phyloP scores from a whole-genome alignment of 1,140 invertebrate species.

The Bombus pascuorum region DNA sequence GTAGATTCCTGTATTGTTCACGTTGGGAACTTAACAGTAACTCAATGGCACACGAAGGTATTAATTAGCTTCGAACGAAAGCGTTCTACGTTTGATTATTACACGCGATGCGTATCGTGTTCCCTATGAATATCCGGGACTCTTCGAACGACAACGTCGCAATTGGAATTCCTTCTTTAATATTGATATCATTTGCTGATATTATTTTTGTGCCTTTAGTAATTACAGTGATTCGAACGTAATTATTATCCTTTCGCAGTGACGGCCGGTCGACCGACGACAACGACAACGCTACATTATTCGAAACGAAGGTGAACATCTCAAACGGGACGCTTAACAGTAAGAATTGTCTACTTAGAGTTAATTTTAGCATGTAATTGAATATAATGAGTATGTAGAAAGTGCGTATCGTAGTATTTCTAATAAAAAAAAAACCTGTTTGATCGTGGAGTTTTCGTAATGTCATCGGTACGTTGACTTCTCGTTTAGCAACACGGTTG shows the following conservation, averaged over 20 bases:
- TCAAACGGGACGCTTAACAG: conserved; percentile 56
- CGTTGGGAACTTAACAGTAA: conserved; percentile 47
- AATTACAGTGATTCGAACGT: conserved; percentile 4
- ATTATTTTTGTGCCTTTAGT: background rate
- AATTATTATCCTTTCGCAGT: background rate
- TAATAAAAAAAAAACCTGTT: conserved; percentile 25
- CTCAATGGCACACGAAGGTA: conserved; percentile 52
- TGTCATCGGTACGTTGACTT: conserved; percentile 18
- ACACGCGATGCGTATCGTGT: conserved; percentile 3
- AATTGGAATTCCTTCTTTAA: background rate
- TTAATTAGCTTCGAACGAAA: conserved; percentile 43
- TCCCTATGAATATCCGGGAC: background rate
- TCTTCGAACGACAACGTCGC: background rate
- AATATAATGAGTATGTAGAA: conserved; percentile 51
- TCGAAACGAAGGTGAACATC: conserved; percentile 36
- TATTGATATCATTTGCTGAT: background rate
- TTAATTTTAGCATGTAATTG: conserved; percentile 56
- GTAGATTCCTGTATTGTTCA: conserved; percentile 28
- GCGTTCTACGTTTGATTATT: conserved; percentile 51
- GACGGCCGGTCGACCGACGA: background rate
- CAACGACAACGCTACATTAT: background rate
- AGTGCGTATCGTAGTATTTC: conserved; percentile 36
- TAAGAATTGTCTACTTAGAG: conserved; percentile 69
- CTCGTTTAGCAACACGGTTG: conserved; percentile 4
- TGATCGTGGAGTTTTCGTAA: conserved; percentile 6